Base-by-base conservation (phyloP, 2,113 vertebrate species). In the Ammodramus savannarum region DNA sequence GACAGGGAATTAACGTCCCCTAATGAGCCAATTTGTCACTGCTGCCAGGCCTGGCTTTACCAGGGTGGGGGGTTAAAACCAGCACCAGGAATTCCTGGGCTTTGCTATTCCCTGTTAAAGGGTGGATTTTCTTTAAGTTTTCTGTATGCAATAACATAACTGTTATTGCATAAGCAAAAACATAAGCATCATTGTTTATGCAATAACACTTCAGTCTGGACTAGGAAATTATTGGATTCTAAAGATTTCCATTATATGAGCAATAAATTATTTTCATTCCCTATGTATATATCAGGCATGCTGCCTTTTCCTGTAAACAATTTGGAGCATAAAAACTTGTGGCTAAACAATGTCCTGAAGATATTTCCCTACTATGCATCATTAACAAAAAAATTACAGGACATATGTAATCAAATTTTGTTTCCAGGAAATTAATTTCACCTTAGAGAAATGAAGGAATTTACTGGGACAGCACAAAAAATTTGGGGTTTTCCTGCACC, bases 361-460 rank as follows among this genome's bases (percentile, higher is more conserved):
- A 44, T 52, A 49, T 59, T 74, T 27, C 2, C 8, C 65, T 78
- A 11, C 8, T 58, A 61, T 17, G 36, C 69, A 58, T 7, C 12
- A 31, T 51, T 76, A 57, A 48, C 10, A 55, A 84, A 69, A 68
- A 54, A 36, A 25, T 2, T 36, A 22, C 12, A n/a, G 8, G 2
- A 27, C 26, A 29, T 31, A 11, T 1, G 0, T 55, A 22, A 17
- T 10, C 22, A 46, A 0, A 49, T 41, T 68, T 61, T 10, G 3
- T 73, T 88, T 61, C 75, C n/a, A 23, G 19, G 29, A 69, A 81
- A 29, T 43, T 72, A 9, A 46, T 71, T 66, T 94, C 32, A 68
- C 12, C 13, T 63, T 63, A 72, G 44, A 76, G 52, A 80, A 44
- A 20, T 16, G 36, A 21, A 62, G 74, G 58, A 16, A 77, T 62